These are phyloP conservation scores for Brachionus angularis DNA, from an alignment of 1,140 invertebrate genomes.

Conservation along the genomic window DNA sequence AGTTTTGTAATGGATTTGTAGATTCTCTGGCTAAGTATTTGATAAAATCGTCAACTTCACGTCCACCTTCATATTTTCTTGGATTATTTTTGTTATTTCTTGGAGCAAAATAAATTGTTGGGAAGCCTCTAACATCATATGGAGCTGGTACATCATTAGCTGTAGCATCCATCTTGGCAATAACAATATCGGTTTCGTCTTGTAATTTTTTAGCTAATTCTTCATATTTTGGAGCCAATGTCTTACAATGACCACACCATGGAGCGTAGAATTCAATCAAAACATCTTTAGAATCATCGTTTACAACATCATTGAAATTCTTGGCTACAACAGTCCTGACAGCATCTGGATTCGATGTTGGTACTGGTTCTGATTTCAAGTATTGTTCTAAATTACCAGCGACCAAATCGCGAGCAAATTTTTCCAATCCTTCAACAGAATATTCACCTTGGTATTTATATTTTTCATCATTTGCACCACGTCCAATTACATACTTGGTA, in stretches of 20 bases:
- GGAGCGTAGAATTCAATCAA: slow-evolving; percentile 96
- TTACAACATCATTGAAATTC: slow-evolving; percentile 92
- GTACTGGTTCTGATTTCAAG: slow-evolving; percentile 89
- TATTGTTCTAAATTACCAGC: slow-evolving; percentile 80
- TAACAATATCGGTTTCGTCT: slow-evolving; percentile 75
- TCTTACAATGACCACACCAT: slow-evolving; percentile 96
- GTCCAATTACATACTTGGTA: slow-evolving; percentile 80
- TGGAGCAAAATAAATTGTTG: slow-evolving; percentile 90
- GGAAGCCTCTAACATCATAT: slow-evolving; percentile 90
- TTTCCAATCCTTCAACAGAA: slow-evolving; percentile 75
- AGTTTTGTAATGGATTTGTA: slow-evolving; percentile 79
- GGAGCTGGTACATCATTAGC: slow-evolving; percentile 90
- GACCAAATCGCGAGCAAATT: slow-evolving; percentile 81
- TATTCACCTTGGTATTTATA: slow-evolving; percentile 86
- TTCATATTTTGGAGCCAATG: slow-evolving; percentile 83
- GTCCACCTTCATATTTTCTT: slow-evolving; percentile 86
- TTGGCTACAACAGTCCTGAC: slow-evolving; percentile 88
- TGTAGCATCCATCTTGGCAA: slow-evolving; percentile 97
- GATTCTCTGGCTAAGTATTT: slow-evolving; percentile 92
- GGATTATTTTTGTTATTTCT: slow-evolving; percentile 76
- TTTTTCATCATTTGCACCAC: slow-evolving; percentile 77
- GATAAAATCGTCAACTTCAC: slow-evolving; percentile 88
- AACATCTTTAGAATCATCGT: slow-evolving; percentile 83
- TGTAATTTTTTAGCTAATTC: slow-evolving; percentile 81
- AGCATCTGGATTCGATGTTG: slow-evolving; percentile 74